Conservation (phyloP, 2,113 vertebrate species). For the crab-eating macaque (Macaca fascicularis) region DNA sequence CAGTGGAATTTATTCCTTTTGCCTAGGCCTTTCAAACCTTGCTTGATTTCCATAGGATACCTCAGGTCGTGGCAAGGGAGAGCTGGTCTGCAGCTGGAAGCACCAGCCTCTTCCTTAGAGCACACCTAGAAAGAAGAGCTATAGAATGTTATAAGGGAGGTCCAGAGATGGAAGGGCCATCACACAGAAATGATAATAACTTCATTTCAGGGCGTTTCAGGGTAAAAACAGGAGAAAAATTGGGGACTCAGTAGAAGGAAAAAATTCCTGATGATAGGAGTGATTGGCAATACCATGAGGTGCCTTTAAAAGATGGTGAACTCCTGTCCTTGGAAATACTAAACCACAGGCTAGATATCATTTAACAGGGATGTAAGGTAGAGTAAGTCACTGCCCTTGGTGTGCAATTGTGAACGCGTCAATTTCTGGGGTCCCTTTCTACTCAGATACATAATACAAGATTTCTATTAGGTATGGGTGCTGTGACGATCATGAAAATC, state of each 20-base stretch:
- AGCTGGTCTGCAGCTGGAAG: too few relatives aligned
- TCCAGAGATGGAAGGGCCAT: background rate
- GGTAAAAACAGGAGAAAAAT: background rate
- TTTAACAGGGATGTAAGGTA: background rate
- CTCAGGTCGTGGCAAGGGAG: background rate
- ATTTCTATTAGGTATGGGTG: background rate
- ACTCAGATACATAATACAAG: background rate
- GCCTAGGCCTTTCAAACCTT: conserved; percentile 74
- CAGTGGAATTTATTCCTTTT: conserved; percentile 45
- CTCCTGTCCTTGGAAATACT: background rate
- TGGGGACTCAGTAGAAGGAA: background rate
- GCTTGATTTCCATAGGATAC: conserved; percentile 71
- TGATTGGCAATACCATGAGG: background rate
- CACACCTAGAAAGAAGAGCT: background rate
- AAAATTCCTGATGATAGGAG: background rate
- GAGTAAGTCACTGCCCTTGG: background rate
- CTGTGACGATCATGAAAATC: background rate
- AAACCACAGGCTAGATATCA: background rate
- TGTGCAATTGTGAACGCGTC: background rate
- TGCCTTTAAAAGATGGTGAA: background rate
- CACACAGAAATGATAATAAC: background rate
- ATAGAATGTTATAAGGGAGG: too few relatives aligned
- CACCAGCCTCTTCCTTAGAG: background rate
- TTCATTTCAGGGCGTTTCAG: background rate
- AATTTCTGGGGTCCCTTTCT: background rate